Evolutionary conservation across 2,113 vertebrate genomes (phyloP).

Genomic region (Corythornis madagascariensis): DNA sequence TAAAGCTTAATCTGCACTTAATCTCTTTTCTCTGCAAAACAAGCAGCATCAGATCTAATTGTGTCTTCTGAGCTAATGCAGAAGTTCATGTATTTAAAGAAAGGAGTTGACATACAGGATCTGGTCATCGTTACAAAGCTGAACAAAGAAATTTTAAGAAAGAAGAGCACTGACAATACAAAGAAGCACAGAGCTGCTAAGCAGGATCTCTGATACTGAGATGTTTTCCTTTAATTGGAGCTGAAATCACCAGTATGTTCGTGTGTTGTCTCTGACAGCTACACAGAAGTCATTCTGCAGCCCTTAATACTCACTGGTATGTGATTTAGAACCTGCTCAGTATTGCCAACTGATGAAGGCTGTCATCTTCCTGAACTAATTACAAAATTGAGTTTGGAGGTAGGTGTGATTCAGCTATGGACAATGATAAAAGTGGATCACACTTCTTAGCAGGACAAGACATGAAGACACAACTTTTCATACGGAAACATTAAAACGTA

Average conservation of each 20-base stretch:
- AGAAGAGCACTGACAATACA: neutral
- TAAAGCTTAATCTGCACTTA: slow-evolving; percentile 17
- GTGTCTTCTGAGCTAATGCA: slow-evolving; percentile 27
- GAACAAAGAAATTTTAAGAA: neutral
- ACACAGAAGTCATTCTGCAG: neutral
- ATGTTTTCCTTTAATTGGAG: neutral
- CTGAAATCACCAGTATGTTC: neutral
- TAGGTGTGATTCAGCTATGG: neutral
- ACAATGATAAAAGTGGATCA: neutral
- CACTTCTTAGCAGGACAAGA: neutral
- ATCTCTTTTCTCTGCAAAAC: slow-evolving; percentile 41
- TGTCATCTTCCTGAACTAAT: neutral
- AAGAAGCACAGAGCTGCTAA: neutral
- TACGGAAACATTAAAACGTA: neutral
- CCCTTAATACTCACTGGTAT: neutral
- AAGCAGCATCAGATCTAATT: slow-evolving; percentile 47
- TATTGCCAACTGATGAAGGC: neutral
- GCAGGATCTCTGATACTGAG: neutral
- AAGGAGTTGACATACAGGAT: neutral
- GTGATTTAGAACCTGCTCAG: neutral
- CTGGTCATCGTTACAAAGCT: neutral
- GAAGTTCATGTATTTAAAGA: neutral
- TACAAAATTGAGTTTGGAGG: neutral
- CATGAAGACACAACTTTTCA: neutral
- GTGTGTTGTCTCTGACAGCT: neutral